phyloP scores from a whole-genome alignment of 2,113 vertebrate genomes.

The Coptodon bakossiorum region DNA sequence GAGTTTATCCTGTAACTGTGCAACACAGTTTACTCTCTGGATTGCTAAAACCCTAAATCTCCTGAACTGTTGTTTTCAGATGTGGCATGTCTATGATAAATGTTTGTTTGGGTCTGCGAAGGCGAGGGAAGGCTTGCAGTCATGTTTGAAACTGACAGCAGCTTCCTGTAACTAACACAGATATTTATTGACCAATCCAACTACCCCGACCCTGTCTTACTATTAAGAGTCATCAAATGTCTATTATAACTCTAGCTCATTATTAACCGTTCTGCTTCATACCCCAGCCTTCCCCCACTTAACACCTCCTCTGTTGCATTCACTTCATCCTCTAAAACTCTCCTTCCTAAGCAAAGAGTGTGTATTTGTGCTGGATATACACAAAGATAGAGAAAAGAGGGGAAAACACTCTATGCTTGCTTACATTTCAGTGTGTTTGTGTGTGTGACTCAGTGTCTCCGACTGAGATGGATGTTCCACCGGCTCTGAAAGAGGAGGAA shows the following conservation, averaged over 20 bases:
- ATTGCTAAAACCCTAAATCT: background rate
- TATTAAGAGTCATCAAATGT: background rate
- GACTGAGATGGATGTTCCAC: slow-evolving; percentile 46
- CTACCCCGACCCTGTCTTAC: background rate
- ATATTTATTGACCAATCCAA: background rate
- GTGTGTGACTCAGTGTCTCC: slow-evolving; percentile 21
- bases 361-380: background rate
- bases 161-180: background rate
- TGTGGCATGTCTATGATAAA: background rate
- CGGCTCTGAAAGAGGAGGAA: slow-evolving; percentile 67
- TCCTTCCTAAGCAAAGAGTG: background rate
- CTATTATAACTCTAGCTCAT: background rate
- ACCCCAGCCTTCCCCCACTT: background rate
- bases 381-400: background rate
- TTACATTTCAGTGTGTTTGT: background rate
- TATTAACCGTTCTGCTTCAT: background rate
- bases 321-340: background rate
- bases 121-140: background rate
- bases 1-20: background rate
- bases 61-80: background rate
- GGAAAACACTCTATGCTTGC: background rate
- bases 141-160: background rate
- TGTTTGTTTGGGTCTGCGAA: background rate
- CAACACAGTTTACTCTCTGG: background rate
- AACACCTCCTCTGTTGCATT: background rate